Base-by-base conservation (phyloP, 2,113 vertebrate species). In the Epinephelus moara region DNA sequence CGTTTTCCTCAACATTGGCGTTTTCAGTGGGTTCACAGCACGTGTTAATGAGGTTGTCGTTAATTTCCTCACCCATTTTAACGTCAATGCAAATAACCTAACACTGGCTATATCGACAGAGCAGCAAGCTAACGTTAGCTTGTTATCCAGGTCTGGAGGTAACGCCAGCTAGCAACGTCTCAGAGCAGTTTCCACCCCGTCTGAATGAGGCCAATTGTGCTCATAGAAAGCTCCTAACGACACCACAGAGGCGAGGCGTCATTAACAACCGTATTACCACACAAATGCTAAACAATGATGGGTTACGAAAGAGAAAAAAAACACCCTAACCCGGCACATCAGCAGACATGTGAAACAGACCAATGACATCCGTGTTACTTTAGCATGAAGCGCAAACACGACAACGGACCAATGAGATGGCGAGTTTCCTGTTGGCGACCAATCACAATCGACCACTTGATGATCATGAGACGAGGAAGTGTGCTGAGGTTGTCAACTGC, bases 31-130 rank as follows among this genome's bases (percentile, higher is more conserved):
- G 6, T 33, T 4, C 68, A 12, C 33, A 55, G 11, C 49, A 30
- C 18, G 76, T 64, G 2, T 87, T 82, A 2, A 57, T 23, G 0
- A 49, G 18, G 15, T 64, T 88, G 18, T 92, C 85, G 6, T 86
- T 87, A 0, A 66, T 89, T 87, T 92, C 92, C n/a, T 93, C 87
- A 1, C 85, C 82, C 94, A 94, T 95, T 37, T 18, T 92, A 4
- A 60, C 50, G 75, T n/a, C 10, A n/a, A 67, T 52, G 13, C 1
- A 15, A 76, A 47, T 23, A 67, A 59, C n/a, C 14, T 61, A 59
- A 2, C 30, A n/a, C 1, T 37, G 33, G 33, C 33, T 37, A 7
- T 19, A 5, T 11, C 18, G 15, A 57, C 13, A 18, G 15, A n/a
- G 12, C 13, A 13, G 75, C 60, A 82, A 74, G 81, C 82, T 76